A percentile compares a stretch with the other conserved stretches of the same genome.
Conservation (phyloP, 2,797 vertebrate genomes). For the Microctenopoma steveboyesi region DNA sequence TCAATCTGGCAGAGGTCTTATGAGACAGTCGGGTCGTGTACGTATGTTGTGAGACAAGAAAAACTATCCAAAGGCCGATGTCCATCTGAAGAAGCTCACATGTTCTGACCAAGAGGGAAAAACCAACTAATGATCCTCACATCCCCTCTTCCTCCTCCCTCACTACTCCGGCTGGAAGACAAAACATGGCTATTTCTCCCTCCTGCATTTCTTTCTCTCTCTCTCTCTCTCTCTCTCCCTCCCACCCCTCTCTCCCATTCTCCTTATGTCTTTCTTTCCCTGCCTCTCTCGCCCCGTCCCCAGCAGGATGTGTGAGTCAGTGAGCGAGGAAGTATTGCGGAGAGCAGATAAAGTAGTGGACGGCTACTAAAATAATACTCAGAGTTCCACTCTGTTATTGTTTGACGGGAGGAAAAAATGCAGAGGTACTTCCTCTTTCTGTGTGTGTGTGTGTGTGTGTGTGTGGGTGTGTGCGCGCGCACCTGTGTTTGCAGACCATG, state of each 20-base stretch:
- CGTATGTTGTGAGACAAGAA: not conserved
- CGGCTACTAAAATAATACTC: conserved; percentile 85
- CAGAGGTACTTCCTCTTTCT: conserved; percentile 79
- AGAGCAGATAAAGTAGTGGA: conserved; percentile 89
- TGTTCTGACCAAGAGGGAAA: conserved; percentile 63
- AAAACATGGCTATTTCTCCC: conserved; percentile 72
- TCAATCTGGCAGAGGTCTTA: conserved; percentile 11
- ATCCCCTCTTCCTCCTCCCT: conserved; percentile 60
- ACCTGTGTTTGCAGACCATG: conserved; percentile 47
- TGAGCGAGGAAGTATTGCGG: conserved; percentile 88
- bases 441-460: conserved; percentile 6
- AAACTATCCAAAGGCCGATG: conserved; percentile 27
- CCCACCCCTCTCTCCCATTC: conserved; percentile 31
- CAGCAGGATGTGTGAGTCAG: conserved; percentile 79
- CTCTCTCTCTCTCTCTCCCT: conserved; percentile 25
- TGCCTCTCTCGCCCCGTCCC: conserved; percentile 45
- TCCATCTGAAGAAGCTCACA: conserved; percentile 64
- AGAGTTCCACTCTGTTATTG: conserved; percentile 84
- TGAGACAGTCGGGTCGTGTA: not conserved
- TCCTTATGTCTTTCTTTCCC: conserved; percentile 23
- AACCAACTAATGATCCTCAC: conserved; percentile 51
- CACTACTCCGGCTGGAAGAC: conserved; percentile 64
- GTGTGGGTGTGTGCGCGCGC: not conserved
- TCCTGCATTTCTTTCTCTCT: conserved; percentile 40
- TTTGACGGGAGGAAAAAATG: conserved; percentile 74